Conservation (phyloP, 2,113 vertebrate genomes). For the Ardeotis arabs region DNA sequence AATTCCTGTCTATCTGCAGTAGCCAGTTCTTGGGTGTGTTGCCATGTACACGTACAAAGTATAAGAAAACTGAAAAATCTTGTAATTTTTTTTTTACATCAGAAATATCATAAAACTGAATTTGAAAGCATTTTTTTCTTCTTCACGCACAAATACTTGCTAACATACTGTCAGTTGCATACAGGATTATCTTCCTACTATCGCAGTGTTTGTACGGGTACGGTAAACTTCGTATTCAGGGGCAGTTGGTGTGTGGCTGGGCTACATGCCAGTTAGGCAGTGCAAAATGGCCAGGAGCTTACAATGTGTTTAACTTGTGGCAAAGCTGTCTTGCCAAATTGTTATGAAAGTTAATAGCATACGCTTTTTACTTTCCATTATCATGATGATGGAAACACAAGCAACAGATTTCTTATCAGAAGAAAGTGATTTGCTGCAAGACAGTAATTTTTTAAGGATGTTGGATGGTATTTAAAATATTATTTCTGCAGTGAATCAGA, state of each 20-base stretch:
- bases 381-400: background rate
- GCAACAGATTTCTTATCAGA: background rate
- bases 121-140: background rate
- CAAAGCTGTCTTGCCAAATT: background rate
- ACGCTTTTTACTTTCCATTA: background rate
- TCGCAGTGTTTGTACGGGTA: background rate
- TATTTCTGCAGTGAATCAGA: background rate
- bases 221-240: background rate
- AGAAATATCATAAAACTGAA: background rate
- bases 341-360: background rate
- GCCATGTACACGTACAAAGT: background rate
- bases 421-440: background rate
- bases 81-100: background rate
- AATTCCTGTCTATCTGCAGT: background rate
- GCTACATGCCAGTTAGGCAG: background rate
- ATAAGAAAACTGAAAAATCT: background rate
- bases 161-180: background rate
- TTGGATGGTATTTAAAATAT: background rate
- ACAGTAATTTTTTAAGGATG: background rate
- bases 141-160: background rate
- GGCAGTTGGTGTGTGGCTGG: background rate
- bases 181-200: background rate
- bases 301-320: background rate
- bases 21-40: background rate
- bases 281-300: background rate